Evolutionary conservation across 2,113 vertebrate species (phyloP).

Genomic region (Bucco capensis): DNA sequence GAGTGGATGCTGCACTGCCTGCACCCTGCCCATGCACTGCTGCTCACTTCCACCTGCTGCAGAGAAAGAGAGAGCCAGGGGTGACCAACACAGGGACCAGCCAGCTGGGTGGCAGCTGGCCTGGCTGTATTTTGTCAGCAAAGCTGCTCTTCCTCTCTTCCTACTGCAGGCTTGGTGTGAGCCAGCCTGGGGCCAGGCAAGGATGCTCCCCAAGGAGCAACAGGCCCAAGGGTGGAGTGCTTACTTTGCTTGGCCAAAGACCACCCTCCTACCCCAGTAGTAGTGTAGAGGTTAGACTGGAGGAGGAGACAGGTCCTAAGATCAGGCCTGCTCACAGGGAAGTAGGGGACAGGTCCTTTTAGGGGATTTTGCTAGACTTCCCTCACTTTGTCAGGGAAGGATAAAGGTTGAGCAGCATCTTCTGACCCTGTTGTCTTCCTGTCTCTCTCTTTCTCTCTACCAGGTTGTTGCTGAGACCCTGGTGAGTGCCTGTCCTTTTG

Average conservation of each 20-base stretch:
- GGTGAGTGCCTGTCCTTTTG: slow-evolving; percentile 70
- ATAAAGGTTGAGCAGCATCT: not conserved
- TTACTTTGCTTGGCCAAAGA: not conserved
- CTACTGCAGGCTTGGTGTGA: not conserved
- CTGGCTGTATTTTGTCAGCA: not conserved
- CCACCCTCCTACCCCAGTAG: not conserved
- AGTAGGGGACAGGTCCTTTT: not conserved
- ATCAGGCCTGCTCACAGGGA: not conserved
- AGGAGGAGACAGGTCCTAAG: not conserved
- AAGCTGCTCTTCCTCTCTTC: not conserved
- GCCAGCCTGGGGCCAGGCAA: not conserved
- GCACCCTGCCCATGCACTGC: not conserved
- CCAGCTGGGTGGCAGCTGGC: not conserved
- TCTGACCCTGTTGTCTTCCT: slow-evolving; percentile 71
- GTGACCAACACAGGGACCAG: not conserved
- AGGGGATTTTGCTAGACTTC: not conserved
- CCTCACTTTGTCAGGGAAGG: not conserved
- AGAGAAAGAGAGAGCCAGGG: slow-evolving; percentile 51
- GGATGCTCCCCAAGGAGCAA: not conserved
- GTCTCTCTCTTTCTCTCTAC: slow-evolving; percentile 62
- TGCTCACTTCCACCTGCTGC: not conserved
- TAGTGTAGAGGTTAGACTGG: not conserved
- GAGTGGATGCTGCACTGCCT: not conserved
- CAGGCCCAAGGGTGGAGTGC: not conserved
- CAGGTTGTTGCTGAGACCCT: slow-evolving; percentile 81